Evolutionary conservation across 2,888 invertebrate genomes (phyloP).

Genomic region (Drosophila quinaria): DNA sequence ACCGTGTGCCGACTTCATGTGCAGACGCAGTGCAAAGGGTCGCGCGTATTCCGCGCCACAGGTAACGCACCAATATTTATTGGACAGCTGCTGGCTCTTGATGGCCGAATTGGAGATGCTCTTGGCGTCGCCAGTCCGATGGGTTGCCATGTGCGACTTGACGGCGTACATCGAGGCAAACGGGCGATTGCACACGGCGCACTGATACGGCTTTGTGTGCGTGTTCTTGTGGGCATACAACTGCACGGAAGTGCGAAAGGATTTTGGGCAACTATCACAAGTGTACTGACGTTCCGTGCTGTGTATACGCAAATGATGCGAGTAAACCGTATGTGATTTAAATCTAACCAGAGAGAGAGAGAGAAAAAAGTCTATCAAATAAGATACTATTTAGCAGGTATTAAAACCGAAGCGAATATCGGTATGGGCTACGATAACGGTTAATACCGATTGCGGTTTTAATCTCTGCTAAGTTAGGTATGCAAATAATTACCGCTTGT

Average conservation of each 20-base stretch:
- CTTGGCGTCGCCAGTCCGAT: constrained; percentile 34
- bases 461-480: too few relatives aligned
- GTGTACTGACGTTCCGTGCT: constrained; percentile 91
- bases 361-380: background rate
- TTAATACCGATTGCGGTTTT: too few relatives aligned
- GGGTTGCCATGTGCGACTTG: constrained; percentile 90
- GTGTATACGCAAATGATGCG: constrained; percentile 91
- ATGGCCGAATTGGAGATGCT: constrained; percentile 3
- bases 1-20: constrained; percentile 89
- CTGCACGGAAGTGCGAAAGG: constrained; percentile 93
- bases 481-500: constrained; percentile 86
- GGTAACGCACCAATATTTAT: constrained; percentile 87
- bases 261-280: constrained; percentile 91
- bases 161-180: constrained; percentile 93
- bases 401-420: too few relatives aligned
- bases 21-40: constrained; percentile 91
- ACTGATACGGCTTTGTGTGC: constrained; percentile 92
- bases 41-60: constrained; percentile 93
- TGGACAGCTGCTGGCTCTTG: constrained; percentile 63
- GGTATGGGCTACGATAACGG: too few relatives aligned
- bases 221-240: constrained; percentile 93
- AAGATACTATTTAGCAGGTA: background rate
- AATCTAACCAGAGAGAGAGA: constrained; percentile 86
- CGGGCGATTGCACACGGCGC: constrained; percentile 91
- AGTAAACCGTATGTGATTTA: constrained; percentile 92